These are phyloP conservation scores for Branchipolynoe longqiensis DNA, from an alignment of 2,888 invertebrate genomes.

Conservation along the genomic window DNA sequence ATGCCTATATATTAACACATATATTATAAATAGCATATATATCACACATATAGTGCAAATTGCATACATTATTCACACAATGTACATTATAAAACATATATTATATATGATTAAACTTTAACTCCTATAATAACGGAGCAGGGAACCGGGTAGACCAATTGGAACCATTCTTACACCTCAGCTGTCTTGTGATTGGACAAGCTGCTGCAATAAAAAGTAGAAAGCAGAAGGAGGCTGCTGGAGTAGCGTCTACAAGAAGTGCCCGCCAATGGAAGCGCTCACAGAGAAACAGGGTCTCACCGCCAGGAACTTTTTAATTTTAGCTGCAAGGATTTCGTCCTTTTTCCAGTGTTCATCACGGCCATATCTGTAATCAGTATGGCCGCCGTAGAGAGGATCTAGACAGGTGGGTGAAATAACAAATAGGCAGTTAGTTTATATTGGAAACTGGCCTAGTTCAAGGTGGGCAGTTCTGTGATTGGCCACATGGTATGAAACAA, in stretches of 20 bases:
- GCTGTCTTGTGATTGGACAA: not conserved
- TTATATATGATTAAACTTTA: too few relatives aligned
- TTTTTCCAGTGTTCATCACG: slow-evolving; percentile 89
- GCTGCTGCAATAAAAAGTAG: slow-evolving; percentile 1
- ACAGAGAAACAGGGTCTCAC: slow-evolving; percentile 84
- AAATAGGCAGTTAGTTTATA: too few relatives aligned
- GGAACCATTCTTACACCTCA: not conserved
- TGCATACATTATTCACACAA: too few relatives aligned
- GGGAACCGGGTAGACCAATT: not conserved
- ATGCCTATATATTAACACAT: too few relatives aligned
- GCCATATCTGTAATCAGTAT: slow-evolving; percentile 55
- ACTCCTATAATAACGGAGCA: too few relatives aligned
- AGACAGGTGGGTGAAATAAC: too few relatives aligned
- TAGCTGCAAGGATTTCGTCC: slow-evolving; percentile 92
- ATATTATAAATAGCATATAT: too few relatives aligned
- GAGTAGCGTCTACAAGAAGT: not conserved
- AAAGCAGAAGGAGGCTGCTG: not conserved
- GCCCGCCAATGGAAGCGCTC: not conserved
- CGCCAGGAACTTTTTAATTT: slow-evolving; percentile 96
- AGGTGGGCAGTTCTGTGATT: too few relatives aligned
- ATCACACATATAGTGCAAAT: too few relatives aligned
- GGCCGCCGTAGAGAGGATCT: slow-evolving; percentile 54
- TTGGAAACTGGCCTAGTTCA: too few relatives aligned
- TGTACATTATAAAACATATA: too few relatives aligned
- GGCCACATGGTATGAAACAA: too few relatives aligned